Conservation (phyloP, 92 coral and sea anemone genomes). For the Zoanthus sociatus region DNA sequence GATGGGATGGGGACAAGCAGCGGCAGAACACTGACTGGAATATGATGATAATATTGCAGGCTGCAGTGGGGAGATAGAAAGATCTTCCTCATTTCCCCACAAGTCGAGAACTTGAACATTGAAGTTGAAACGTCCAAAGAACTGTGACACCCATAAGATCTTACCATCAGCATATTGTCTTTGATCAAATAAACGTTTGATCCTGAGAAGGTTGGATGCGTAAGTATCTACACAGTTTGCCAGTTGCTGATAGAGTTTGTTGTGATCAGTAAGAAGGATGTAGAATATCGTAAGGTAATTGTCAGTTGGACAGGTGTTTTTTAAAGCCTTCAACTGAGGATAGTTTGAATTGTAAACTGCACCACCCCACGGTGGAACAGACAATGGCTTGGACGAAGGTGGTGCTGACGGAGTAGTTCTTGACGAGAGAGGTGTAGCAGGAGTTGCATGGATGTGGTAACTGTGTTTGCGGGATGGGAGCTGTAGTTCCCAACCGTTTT, state of each 20-base stretch:
- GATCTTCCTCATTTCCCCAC: constrained; percentile 71
- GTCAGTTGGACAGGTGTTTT: constrained; percentile 45
- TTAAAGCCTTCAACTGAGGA: constrained; percentile 6
- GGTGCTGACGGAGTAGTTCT: too few species aligned
- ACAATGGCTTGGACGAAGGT: too few species aligned
- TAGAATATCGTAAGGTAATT: constrained; percentile 56
- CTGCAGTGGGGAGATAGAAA: constrained; percentile 38
- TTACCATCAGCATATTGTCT: constrained; percentile 47
- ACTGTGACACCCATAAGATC: constrained; percentile 45
- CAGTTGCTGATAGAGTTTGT: constrained; percentile 26
- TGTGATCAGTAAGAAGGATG: constrained; percentile 54
- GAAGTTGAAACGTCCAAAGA: constrained; percentile 55
- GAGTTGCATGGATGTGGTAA: too few species aligned
- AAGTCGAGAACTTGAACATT: constrained; percentile 47
- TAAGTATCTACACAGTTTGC: constrained; percentile 30
- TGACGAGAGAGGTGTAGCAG: too few species aligned
- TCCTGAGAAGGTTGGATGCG: constrained; percentile 25
- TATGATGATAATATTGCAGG: too few species aligned
- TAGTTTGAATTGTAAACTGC: constrained; percentile 36
- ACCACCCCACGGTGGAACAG: constrained; percentile 60
- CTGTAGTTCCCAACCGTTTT: too few species aligned
- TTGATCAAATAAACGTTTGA: constrained; percentile 48
- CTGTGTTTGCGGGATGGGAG: too few species aligned
- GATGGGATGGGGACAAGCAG: too few species aligned
- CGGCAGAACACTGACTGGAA: too few species aligned